Evolutionary conservation across 1,140 invertebrate genomes (phyloP), one percentile per base, ranked within the genome.

Genomic region (Charaxes varanes): DNA sequence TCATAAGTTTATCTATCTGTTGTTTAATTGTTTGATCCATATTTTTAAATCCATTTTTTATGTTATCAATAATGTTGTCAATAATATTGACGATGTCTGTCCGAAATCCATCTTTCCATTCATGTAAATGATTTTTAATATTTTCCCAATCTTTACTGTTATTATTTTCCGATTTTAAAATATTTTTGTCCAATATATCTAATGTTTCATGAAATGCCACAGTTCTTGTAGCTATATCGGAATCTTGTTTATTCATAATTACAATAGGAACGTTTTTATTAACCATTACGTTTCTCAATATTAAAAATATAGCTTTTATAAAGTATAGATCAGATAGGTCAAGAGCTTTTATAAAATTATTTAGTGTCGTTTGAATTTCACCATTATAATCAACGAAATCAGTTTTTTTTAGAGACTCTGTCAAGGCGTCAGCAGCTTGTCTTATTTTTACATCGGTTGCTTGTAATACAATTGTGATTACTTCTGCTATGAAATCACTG

Each of bases 201-300:
- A 66, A 14, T 6, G 64, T 17, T 26, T 57, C 35, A 11, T 64
- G 28, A 16, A 62, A 35, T 0, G 52, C 52, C 6, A 60, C 18
- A 0, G 62, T 66, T 28, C 43, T 50, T 2, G 56, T 53, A 0
- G 37, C 38, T 2, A 55, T 23, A 4, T 14, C 8, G 4, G 14
- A 15, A 31, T 55, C 46, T 5, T 12, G 12, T 6, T 2, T 23
- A 4, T 52, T 13, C 8, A 52, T 35, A 5, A 58, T 33, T 2
- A 36, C 17, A 13, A 61, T 37, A 0, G 66, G 62, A 21, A 42
- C 33, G 30, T 63, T 55, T 43, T 53, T 59, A 27, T 47, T 35
- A 2, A 7, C 13, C 0, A 65, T 33, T 5, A 51, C 30, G 13
- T 54, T 60, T 23, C 30, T 62, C 8, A 57, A 4, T n/a, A 64